phyloP scores from a whole-genome alignment of 2,113 vertebrate species.

The Choloepus hoffmanni region DNA sequence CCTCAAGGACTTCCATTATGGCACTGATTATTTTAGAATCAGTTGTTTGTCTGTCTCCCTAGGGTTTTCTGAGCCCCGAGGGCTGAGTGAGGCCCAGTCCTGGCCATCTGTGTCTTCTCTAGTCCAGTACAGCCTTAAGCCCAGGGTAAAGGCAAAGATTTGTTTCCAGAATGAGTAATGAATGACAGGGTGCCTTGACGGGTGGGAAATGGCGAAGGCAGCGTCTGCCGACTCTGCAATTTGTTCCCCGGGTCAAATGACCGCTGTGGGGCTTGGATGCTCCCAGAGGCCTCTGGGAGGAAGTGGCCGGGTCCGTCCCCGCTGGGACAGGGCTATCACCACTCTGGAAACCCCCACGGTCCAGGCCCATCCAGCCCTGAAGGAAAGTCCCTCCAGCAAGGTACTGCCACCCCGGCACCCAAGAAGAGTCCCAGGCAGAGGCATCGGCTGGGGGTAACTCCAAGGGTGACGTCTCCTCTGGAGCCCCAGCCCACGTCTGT shows the following conservation, averaged over 20 bases:
- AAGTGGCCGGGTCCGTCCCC: conserved; percentile 41
- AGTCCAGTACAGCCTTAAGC: background rate
- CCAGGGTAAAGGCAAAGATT: background rate
- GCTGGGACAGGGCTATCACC: conserved; percentile 46
- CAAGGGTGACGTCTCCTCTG: background rate
- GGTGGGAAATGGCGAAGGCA: background rate
- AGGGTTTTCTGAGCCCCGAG: background rate
- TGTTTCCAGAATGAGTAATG: background rate
- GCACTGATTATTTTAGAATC: background rate
- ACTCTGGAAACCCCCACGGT: conserved; percentile 71
- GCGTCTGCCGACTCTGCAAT: background rate
- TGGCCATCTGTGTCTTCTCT: background rate
- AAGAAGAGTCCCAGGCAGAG: background rate
- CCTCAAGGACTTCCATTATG: background rate
- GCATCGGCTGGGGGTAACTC: background rate
- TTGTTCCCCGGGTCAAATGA: background rate
- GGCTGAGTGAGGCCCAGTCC: background rate
- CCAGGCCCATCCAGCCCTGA: background rate
- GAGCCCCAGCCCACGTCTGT: background rate
- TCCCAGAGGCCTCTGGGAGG: conserved; percentile 56
- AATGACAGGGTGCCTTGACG: background rate
- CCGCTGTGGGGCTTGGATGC: background rate
- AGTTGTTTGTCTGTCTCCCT: background rate
- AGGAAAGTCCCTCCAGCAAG: conserved; percentile 59
- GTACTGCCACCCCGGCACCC: background rate